phyloP scores from a whole-genome alignment of 2,113 vertebrate species.

The Syrrhaptes paradoxus region DNA sequence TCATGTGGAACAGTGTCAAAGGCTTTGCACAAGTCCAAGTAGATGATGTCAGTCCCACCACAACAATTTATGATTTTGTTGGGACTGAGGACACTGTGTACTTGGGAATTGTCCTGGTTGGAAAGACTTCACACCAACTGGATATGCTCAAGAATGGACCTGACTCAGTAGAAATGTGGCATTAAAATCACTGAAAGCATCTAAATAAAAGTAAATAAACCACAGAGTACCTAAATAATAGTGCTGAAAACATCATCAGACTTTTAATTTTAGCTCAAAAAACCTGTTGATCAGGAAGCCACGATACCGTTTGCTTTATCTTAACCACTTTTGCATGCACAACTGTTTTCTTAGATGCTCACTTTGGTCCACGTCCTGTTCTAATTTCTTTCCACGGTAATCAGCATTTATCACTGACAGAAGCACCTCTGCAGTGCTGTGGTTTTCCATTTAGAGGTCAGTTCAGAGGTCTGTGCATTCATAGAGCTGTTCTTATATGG shows the following conservation, averaged over 20 bases:
- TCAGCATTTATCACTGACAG: not conserved
- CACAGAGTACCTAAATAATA: not conserved
- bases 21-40: too few relatives aligned
- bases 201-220: conserved; percentile 14
- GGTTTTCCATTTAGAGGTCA: not conserved
- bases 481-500: not conserved
- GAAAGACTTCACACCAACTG: not conserved
- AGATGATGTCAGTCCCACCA: not conserved
- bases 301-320: not conserved
- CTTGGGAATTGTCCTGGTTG: not conserved
- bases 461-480: not conserved
- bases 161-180: conserved; percentile 12
- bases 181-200: not conserved
- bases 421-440: not conserved
- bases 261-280: conserved; percentile 16
- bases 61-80: not conserved
- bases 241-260: not conserved
- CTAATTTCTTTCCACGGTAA: not conserved
- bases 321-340: not conserved
- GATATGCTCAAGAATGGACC: not conserved
- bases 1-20: too few relatives aligned
- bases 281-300: not conserved
- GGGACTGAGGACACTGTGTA: not conserved
- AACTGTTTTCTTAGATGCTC: not conserved
- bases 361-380: not conserved